Evolutionary conservation across 2,113 vertebrate genomes (phyloP).

Genomic region (Circaetus cinerascens): DNA sequence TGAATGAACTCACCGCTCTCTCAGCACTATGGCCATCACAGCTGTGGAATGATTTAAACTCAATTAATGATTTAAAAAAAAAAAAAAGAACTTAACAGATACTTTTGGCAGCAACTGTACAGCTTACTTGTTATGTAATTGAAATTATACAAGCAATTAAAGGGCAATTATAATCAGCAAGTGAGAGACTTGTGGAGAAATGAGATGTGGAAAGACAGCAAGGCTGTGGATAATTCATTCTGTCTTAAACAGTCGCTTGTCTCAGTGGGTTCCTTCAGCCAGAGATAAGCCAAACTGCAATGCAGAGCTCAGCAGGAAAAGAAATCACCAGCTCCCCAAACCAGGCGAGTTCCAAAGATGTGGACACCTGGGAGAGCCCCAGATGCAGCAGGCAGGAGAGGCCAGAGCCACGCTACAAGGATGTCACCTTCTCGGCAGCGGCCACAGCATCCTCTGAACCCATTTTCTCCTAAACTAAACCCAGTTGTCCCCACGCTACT

Average conservation of each 20-base stretch:
- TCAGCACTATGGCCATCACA: not conserved
- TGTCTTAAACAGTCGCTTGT: not conserved
- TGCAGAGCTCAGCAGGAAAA: not conserved
- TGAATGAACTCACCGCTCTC: not conserved
- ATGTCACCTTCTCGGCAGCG: rapidly evolving
- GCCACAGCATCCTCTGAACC: rapidly evolving
- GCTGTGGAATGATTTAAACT: not conserved
- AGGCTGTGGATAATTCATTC: not conserved
- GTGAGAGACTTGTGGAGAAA: not conserved
- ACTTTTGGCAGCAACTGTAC: not conserved
- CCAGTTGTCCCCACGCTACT: not conserved
- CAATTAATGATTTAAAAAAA: not conserved
- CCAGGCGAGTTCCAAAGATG: not conserved
- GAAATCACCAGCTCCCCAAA: not conserved
- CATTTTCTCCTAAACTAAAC: not conserved
- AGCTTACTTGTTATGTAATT: not conserved
- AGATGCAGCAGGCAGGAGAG: not conserved
- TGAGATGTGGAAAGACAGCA: not conserved
- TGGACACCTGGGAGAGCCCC: not conserved
- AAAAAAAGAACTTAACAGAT: not conserved
- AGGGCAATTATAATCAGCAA: slow-evolving; percentile 25
- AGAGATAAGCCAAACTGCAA: not conserved
- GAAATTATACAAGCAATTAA: slow-evolving; percentile 23
- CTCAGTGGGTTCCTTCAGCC: not conserved
- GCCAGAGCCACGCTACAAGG: rapidly evolving